These are phyloP conservation scores for Enteromius afrohamiltoni DNA, from an alignment of 2,797 vertebrate genomes.

Conservation along the genomic window DNA sequence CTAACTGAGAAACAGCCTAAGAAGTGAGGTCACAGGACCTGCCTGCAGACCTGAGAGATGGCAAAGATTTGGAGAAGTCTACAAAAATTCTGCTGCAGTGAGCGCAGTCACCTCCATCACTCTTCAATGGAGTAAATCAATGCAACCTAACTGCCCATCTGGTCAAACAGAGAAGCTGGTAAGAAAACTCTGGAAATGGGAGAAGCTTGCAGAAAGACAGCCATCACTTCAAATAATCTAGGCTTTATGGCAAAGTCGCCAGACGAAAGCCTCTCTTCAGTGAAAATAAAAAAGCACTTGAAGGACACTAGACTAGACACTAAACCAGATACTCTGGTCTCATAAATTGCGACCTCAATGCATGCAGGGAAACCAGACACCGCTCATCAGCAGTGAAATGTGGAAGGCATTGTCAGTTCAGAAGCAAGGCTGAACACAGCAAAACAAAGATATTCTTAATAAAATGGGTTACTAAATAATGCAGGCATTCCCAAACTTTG, in stretches of 20 bases:
- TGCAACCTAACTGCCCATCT: background rate
- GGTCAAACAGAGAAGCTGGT: background rate
- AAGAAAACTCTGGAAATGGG: background rate
- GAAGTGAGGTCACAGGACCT: background rate
- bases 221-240: background rate
- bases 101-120: background rate
- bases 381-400: background rate
- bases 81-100: background rate
- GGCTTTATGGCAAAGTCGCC: background rate
- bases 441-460: background rate
- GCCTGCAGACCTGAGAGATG: background rate
- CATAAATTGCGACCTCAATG: background rate
- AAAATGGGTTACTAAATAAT: background rate
- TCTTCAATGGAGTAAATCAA: background rate
- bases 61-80: background rate
- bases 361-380: background rate
- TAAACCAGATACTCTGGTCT: background rate
- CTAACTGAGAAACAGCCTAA: background rate
- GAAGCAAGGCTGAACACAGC: background rate
- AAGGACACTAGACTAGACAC: background rate
- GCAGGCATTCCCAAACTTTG: no score
- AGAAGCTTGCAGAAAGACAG: no score
- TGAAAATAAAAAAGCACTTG: background rate
- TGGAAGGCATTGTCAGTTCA: background rate
- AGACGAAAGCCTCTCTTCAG: background rate